A percentile compares a stretch with the other conserved stretches of the same genome.
These are phyloP conservation scores for Antitype chi DNA, from an alignment of 2,888 invertebrate species.

Conservation along the genomic window DNA sequence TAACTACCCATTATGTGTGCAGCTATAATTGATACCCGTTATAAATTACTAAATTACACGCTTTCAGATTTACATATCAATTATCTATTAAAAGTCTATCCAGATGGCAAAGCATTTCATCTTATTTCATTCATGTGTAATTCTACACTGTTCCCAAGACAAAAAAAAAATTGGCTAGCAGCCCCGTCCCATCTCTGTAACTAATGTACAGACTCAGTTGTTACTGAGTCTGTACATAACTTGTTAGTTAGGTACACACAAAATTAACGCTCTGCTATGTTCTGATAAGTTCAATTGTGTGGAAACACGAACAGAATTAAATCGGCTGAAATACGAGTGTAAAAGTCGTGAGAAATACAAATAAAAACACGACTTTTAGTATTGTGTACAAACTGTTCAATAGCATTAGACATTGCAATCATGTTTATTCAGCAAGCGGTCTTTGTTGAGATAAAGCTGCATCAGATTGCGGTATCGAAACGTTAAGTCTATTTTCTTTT, in stretches of 20 bases:
- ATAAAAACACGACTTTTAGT: constrained; percentile 44
- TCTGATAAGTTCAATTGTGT: constrained; percentile 44
- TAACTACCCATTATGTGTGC: constrained; percentile 15
- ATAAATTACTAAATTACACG: constrained; percentile 24
- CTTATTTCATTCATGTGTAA: neutral
- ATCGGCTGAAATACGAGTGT: constrained; percentile 55
- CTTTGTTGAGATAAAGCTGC: constrained; percentile 72
- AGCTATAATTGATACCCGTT: constrained; percentile 29
- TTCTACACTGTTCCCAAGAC: neutral
- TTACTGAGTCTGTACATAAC: too few relatives aligned
- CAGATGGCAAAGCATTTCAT: neutral
- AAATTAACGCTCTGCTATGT: constrained; percentile 26
- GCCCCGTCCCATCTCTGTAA: constrained; percentile 17
- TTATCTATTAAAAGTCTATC: neutral
- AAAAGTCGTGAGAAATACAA: constrained; percentile 31
- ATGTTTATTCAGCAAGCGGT: constrained; percentile 76
- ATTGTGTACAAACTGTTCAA: constrained; percentile 63
- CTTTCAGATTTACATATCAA: constrained; percentile 12
- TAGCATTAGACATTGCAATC: constrained; percentile 69
- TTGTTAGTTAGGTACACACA: constrained; percentile 23
- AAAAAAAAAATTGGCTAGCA: constrained; percentile 18
- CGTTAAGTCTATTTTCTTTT: constrained; percentile 59
- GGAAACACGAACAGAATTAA: constrained; percentile 61
- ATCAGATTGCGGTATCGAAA: constrained; percentile 70
- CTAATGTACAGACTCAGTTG: constrained; percentile 45